Base-by-base conservation (phyloP, 2,888 invertebrate species). In the Philopedon plagiatum region DNA sequence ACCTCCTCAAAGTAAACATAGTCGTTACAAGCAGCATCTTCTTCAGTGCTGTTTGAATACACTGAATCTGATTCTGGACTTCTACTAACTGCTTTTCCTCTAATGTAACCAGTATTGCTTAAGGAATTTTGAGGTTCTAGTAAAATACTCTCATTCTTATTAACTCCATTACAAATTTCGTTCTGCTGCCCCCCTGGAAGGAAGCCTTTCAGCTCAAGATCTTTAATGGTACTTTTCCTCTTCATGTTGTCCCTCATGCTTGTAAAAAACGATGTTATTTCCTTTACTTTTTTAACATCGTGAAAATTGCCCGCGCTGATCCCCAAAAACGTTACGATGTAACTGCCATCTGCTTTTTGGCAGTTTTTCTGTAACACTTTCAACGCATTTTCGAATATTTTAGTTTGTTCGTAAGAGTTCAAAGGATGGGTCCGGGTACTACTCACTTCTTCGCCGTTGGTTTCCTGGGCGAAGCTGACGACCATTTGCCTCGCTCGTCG, bases 251-350 rank as follows among this genome's bases (percentile, higher is more conserved):
- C 62, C 37, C 49, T 68, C 66, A 73, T 69, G 37, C 58, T 71
- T 76, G 78, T 76, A 71, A 83, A 83, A 79, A 80, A 82, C 19
- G 80, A 77, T 19, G 81, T 77, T 18, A 83, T 83, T 29, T 78
- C 79, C 51, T 73, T 76, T 4, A 86, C 87, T 82, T 89, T 90
- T 73, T 88, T 88, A 65, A 85, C 84, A 56, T 90, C 89, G 83
- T 92, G 91, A 84, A 95, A 95, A 83, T 94, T 94, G 0, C 93
- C 91, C 11, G 91, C 93, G 81, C 92, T 93, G n/a, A 95, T 87
- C 0, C 94, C 93, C 15, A 95, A 85, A 83, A 90, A 92, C 72
- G 89, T 91, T 13, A 95, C 88, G 0, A 91, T 87, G 76, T 81
- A 86, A 29, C 68, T 80, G 2, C 81, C 84, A 71, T 83, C 81